phyloP scores from a whole-genome alignment of 2,797 vertebrate species.

The Rhincodon typus region DNA sequence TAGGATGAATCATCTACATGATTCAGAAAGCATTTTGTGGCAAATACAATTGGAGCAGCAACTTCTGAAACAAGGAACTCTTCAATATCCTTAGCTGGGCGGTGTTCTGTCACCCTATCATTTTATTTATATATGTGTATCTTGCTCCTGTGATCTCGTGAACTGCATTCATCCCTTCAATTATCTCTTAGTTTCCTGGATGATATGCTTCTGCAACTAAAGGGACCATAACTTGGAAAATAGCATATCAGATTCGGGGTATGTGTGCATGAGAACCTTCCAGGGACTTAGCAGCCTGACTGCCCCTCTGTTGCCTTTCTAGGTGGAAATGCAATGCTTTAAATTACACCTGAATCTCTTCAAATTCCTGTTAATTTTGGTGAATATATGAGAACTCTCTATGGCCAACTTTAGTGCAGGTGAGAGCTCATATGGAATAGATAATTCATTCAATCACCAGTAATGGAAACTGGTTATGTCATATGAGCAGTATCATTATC shows the following conservation, averaged over 20 bases:
- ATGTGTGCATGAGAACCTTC: background rate
- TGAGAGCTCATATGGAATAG: background rate
- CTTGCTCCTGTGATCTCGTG: background rate
- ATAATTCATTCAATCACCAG: background rate
- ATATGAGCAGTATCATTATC: background rate
- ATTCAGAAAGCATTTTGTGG: background rate
- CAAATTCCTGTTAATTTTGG: background rate
- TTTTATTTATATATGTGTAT: background rate
- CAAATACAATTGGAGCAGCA: background rate
- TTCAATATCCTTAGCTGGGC: background rate
- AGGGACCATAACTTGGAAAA: background rate
- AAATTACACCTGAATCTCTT: background rate
- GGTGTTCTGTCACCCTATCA: background rate
- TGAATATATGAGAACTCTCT: background rate
- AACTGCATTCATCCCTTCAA: background rate
- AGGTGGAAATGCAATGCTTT: background rate
- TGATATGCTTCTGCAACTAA: background rate
- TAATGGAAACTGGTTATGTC: background rate
- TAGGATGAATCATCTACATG: background rate
- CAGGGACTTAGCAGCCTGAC: background rate
- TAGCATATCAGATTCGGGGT: background rate
- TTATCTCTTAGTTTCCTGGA: background rate
- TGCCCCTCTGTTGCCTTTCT: background rate
- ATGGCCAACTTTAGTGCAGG: background rate
- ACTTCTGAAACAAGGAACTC: background rate